These are phyloP conservation scores for Drosophila orena DNA, from an alignment of 1,140 invertebrate genomes.

Conservation along the genomic window DNA sequence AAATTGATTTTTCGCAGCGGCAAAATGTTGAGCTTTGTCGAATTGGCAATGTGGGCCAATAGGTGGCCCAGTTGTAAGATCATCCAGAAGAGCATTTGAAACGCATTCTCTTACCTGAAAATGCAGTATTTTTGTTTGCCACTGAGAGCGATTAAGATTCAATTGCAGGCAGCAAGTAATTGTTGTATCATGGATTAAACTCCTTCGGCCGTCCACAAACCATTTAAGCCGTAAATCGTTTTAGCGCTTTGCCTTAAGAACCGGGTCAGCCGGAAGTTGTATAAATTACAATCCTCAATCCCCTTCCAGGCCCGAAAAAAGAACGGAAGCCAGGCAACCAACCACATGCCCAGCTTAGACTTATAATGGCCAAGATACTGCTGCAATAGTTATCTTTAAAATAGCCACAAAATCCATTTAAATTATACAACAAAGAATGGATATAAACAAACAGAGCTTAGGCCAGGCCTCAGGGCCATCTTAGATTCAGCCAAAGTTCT, in stretches of 20 bases:
- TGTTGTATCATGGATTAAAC: conserved; percentile 24
- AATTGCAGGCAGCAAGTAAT: conserved; percentile 30
- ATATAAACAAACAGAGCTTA: conserved; percentile 56
- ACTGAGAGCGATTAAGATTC: conserved; percentile 24
- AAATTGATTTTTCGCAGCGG: conserved; percentile 73
- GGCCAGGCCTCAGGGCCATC: conserved; percentile 27
- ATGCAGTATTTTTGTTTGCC: conserved; percentile 9
- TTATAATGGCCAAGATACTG: conserved; percentile 60
- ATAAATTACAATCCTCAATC: conserved; percentile 36
- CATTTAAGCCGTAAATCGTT: conserved; percentile 58
- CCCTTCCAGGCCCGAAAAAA: conserved; percentile 40
- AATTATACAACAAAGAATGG: conserved; percentile 69
- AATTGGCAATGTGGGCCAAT: conserved; percentile 55
- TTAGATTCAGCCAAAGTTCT: conserved; percentile 28
- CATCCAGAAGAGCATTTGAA: conserved; percentile 19
- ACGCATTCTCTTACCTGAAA: conserved; percentile 4
- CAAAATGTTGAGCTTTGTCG: conserved; percentile 68
- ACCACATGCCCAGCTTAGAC: conserved; percentile 46
- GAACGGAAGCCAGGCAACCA: conserved; percentile 6
- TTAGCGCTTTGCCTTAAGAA: conserved; percentile 37
- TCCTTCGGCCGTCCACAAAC: conserved; percentile 19
- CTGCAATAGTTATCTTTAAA: conserved; percentile 74
- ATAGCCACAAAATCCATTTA: conserved; percentile 78
- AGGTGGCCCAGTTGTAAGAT: conserved; percentile 28
- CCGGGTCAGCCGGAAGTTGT: conserved; percentile 76